phyloP scores from a whole-genome alignment of 2,797 vertebrate genomes.

The Sebastes kiyomatsui region DNA sequence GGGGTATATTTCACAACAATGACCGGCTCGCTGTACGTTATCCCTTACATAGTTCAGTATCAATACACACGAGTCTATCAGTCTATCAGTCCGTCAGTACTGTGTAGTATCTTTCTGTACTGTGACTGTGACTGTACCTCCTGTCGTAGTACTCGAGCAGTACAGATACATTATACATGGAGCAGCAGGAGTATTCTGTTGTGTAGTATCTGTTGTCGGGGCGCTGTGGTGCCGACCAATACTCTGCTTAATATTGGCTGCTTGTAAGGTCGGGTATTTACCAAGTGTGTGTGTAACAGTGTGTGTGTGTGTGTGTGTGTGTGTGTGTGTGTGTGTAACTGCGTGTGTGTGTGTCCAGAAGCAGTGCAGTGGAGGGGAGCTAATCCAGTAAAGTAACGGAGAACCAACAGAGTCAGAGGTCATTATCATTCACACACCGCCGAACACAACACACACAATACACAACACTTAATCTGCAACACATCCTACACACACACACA shows the following conservation, averaged over 20 bases:
- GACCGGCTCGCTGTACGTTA: too few relatives aligned
- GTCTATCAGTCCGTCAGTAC: too few relatives aligned
- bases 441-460: constrained; percentile 25
- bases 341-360: constrained; percentile 48
- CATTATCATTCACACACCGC: constrained; percentile 67
- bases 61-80: too few relatives aligned
- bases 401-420: constrained; percentile 65
- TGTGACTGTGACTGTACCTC: neutral
- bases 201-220: neutral
- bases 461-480: constrained; percentile 32
- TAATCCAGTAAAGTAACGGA: constrained; percentile 71
- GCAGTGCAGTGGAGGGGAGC: constrained; percentile 56
- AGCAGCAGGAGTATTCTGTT: neutral
- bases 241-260: constrained; percentile 32
- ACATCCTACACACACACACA: constrained; percentile 3
- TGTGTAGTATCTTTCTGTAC: too few relatives aligned
- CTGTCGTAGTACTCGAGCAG: neutral
- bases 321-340: constrained; percentile 34
- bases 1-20: too few relatives aligned
- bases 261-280: constrained; percentile 32
- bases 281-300: neutral
- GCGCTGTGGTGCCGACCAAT: neutral
- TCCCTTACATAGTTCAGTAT: too few relatives aligned
- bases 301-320: constrained; percentile 24
- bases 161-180: neutral